Base-by-base conservation (phyloP, 2,113 vertebrate genomes). In the Tragelaphus imberbis region DNA sequence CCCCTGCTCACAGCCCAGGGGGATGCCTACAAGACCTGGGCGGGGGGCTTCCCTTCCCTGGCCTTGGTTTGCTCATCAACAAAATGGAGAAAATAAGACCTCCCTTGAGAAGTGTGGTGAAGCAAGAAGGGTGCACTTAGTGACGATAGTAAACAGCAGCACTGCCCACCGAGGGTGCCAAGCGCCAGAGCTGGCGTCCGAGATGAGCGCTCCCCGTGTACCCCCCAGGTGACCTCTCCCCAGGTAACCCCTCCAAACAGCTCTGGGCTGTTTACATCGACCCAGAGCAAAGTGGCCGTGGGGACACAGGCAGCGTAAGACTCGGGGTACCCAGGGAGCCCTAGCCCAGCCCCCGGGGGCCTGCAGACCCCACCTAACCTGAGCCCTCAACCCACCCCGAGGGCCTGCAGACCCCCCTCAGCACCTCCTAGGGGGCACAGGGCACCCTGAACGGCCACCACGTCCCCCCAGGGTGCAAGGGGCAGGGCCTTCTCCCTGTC, bases 61-160 rank as follows among this genome's bases (percentile, higher is more conserved):
- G 47, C 51, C 79, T 79, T 27, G 5, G 56, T n/a, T 1, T 44
- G 63, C 61, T 36, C 49, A 23, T 61, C 36, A 6, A 47, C 30
- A 63, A 53, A 92, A 90, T 2, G 71, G 84, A 55, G 6, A 15
- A 7, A 11, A 8, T 12, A 16, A 13, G 0, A 2, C 49, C 47
- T 28, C 12, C 55, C 47, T 25, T 5, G 40, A 53, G 40, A n/a
- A 40, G 0, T 0, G 3, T 0, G 9, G 25, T 1, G 28, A 11
- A 36, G 44, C 12, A 27, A 40, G 11, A 30, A 58, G 23, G n/a
- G 0, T 0, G 9, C 8, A 2, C 21, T 30, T 23, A 17, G 7
- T 1, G 25, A n/a, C 3, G 19, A 40, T 2, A 25, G 27, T 10
- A 27, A 28, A 10, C 0, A 14, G 15, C 5, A 27, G 19, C 28